Evolutionary conservation across 1,140 invertebrate species (phyloP).

Genomic region (Heterodera carotae): DNA sequence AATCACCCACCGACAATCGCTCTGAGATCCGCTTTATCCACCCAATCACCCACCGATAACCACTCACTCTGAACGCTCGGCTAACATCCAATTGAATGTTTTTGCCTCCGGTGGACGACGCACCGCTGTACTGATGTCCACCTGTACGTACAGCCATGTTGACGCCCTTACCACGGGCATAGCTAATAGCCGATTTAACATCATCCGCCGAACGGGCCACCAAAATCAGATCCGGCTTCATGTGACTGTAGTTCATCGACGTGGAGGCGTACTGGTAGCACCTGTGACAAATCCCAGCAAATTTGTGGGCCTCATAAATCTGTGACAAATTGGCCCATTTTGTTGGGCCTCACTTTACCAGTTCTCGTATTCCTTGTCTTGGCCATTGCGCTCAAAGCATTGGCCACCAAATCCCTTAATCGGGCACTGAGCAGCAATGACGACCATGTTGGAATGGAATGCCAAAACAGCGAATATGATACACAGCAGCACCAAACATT

Average conservation of each 20-base stretch:
- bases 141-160: conserved; percentile 9
- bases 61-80: neutral
- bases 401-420: neutral
- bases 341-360: neutral
- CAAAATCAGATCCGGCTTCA: conserved; percentile 12
- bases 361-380: neutral
- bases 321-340: too few species aligned
- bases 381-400: neutral
- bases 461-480: too few species aligned
- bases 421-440: neutral
- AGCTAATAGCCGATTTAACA: neutral
- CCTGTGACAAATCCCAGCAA: too few species aligned
- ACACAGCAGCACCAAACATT: too few species aligned
- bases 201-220: neutral
- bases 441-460: too few species aligned
- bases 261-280: conserved; percentile 14
- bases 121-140: conserved; percentile 6
- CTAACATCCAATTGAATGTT: conserved; percentile 11
- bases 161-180: neutral
- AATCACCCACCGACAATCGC: too few species aligned
- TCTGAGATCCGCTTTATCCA: too few species aligned
- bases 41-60: too few species aligned
- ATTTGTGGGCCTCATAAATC: too few species aligned
- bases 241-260: neutral
- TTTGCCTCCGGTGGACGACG: neutral